These are phyloP conservation scores for Paracyprichromis sp. DNA, from an alignment of 2,113 vertebrate species.

Conservation along the genomic window DNA sequence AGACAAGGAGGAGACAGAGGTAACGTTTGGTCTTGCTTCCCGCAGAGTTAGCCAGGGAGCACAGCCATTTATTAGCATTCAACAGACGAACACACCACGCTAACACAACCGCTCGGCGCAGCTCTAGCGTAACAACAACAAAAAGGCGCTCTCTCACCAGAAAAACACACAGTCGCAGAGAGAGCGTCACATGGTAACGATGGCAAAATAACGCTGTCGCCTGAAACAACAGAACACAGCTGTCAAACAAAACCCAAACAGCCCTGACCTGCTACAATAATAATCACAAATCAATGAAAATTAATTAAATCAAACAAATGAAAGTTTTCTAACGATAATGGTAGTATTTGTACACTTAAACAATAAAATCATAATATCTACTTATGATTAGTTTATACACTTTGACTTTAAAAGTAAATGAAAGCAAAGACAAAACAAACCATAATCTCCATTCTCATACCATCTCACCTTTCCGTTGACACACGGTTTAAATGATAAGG, in stretches of 20 bases:
- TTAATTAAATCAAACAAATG: neutral
- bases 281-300: neutral
- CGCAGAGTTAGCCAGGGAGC: neutral
- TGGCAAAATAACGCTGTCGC: rapidly evolving
- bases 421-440: neutral
- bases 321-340: rapidly evolving
- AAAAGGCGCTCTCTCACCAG: rapidly evolving
- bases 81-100: neutral
- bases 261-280: neutral
- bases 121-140: neutral
- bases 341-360: neutral
- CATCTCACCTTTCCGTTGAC: neutral
- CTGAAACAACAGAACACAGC: neutral
- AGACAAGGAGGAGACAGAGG: neutral
- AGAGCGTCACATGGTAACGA: rapidly evolving
- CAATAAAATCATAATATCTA: neutral
- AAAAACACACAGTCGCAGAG: neutral
- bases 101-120: rapidly evolving
- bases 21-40: neutral
- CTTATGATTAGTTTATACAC: neutral
- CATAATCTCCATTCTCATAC: neutral
- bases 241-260: neutral
- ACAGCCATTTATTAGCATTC: neutral
- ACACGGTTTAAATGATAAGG: rapidly evolving
- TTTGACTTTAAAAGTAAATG: neutral